phyloP scores from a whole-genome alignment of 2,888 invertebrate genomes.

The Plebejus argus region DNA sequence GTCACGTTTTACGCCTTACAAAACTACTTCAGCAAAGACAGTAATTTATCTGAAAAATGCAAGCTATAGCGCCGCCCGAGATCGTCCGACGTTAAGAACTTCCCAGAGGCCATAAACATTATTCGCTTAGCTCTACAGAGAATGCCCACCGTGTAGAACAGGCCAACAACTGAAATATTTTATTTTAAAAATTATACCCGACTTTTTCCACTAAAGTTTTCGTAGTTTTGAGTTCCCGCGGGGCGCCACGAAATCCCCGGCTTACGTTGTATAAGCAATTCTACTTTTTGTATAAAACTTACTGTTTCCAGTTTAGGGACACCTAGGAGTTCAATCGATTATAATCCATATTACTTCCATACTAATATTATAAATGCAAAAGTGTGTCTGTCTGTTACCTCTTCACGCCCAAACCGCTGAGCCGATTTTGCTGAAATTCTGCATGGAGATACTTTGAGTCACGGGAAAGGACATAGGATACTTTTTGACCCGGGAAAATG shows the following conservation, averaged over 20 bases:
- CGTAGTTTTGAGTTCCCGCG: background rate
- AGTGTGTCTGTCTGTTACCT: too few species aligned
- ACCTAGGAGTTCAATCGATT: background rate
- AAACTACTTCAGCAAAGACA: background rate
- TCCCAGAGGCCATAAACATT: background rate
- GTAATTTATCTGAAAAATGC: slow-evolving; percentile 17
- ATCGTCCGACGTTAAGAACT: background rate
- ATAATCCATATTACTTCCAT: background rate
- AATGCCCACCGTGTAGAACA: slow-evolving; percentile 16
- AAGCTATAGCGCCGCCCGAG: background rate
- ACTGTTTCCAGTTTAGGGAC: background rate
- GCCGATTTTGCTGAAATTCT: too few species aligned
- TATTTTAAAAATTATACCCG: slow-evolving; percentile 20
- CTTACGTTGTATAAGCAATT: slow-evolving; percentile 14
- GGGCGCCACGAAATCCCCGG: background rate
- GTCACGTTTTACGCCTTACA: background rate
- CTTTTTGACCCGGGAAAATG: too few species aligned
- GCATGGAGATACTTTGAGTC: too few species aligned
- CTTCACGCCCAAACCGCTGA: too few species aligned
- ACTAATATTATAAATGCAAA: too few species aligned
- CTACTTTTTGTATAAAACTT: background rate
- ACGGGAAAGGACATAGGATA: too few species aligned
- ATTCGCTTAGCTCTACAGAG: slow-evolving; percentile 21
- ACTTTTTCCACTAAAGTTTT: slow-evolving; percentile 12
- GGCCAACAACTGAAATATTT: slow-evolving; percentile 33